These are phyloP conservation scores for Delphinapterus leucas DNA, from an alignment of 2,113 vertebrate genomes.

Conservation along the genomic window DNA sequence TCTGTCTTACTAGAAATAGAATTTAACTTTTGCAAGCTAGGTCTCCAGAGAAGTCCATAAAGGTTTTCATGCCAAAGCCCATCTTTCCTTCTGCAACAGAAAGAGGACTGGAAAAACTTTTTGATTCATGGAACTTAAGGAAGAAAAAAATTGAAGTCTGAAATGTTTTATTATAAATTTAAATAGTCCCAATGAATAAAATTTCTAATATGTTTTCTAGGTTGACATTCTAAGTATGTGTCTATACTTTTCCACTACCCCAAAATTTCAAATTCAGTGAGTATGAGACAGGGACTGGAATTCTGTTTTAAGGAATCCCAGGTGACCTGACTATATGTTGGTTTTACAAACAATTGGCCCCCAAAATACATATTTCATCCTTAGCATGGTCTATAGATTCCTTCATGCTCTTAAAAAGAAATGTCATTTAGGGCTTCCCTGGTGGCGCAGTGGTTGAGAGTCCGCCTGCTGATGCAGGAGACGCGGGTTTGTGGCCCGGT, in stretches of 20 bases:
- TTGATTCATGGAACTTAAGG: not conserved
- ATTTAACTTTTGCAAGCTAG: not conserved
- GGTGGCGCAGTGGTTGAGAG: too few relatives aligned
- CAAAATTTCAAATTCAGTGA: not conserved
- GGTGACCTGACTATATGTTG: not conserved
- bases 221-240: not conserved
- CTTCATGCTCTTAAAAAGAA: not conserved
- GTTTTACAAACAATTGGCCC: not conserved
- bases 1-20: not conserved
- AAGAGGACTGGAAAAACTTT: not conserved
- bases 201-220: not conserved
- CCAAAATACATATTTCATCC: not conserved
- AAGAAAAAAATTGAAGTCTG: not conserved
- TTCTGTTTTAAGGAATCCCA: not conserved
- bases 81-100: not conserved
- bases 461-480: too few relatives aligned
- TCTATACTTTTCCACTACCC: not conserved
- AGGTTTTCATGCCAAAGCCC: not conserved
- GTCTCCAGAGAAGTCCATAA: not conserved
- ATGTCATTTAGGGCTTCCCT: too few relatives aligned
- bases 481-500: fast-evolving
- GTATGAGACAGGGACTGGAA: not conserved
- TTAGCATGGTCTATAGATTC: not conserved
- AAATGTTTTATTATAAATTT: not conserved
- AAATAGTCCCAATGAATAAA: not conserved